Conservation (phyloP, 2,888 invertebrate genomes). For the Noctua janthina region DNA sequence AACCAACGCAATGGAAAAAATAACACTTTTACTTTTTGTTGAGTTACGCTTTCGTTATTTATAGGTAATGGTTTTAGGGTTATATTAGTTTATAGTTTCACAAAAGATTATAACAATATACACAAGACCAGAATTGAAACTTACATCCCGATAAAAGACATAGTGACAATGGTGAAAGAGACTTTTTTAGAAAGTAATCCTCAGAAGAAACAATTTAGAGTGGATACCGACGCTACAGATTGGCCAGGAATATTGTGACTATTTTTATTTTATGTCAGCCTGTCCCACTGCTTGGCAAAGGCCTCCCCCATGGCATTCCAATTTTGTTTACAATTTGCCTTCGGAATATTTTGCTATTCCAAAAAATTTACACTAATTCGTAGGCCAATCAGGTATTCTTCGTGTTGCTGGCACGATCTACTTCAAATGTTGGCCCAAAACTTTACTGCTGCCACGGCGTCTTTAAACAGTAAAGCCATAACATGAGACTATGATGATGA, state of each 20-base stretch:
- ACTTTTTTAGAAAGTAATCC: neutral
- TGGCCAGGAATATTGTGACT: neutral
- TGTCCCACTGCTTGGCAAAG: no score
- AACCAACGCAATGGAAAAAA: constrained; percentile 71
- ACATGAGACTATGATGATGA: neutral
- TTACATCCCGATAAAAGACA: neutral
- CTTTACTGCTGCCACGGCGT: neutral
- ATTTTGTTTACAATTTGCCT: no score
- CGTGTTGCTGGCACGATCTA: neutral
- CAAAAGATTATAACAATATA: neutral
- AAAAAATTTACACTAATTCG: neutral
- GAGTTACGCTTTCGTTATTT: constrained; percentile 75
- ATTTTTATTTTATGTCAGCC: no score
- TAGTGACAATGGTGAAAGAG: neutral
- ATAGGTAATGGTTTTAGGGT: constrained; percentile 60
- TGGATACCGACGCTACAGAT: neutral
- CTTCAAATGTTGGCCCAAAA: neutral
- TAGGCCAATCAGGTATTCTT: neutral
- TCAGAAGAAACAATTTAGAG: neutral
- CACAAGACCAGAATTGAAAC: neutral
- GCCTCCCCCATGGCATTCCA: no score
- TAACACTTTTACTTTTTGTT: constrained; percentile 84
- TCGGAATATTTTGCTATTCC: neutral
- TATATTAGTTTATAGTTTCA: constrained; percentile 15
- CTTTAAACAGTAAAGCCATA: neutral